Base-by-base conservation (phyloP, 2,113 vertebrate genomes). In the Rana temporaria region DNA sequence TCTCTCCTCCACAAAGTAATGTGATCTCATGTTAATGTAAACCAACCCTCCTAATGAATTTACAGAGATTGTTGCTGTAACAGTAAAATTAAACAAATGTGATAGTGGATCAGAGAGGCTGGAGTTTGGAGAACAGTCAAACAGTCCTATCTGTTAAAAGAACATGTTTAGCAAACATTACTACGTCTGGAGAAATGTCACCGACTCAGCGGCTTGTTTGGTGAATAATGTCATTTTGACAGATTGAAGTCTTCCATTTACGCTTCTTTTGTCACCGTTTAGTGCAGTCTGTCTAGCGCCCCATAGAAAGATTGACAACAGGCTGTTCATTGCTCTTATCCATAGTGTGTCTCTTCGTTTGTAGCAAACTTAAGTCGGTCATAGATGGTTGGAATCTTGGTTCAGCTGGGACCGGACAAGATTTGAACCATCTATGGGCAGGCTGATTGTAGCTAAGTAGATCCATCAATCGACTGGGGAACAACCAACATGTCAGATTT, bases 121-220 rank as follows among this genome's bases (percentile, higher is more conserved):
- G 60, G 18, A 66, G 52, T 74, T 73, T 82, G 17, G 30, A 66
- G 70, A 75, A 55, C 32, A 62, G 32, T 62, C 67, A 81, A 72
- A 81, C 79, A 75, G 62, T 57, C 42, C 15, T 74, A 74, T 82
- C 70, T 73, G 62, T n/a, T 32, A 38, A 7, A 42, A 59, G 71
- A 75, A 67, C 30, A 48, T 74, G 79, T 82, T 81, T 82, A 82
- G 24, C 32, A 75, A 74, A 82, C 70, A 74, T 57, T 66, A 66
- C 62, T 59, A 66, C 24, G 70, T 66, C 70, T 74, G 52, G 60
- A 66, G 57, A 64, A 57, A 63, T 71, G 59, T 74, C 53, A n/a
- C 14, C 42, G 72, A 75, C 56, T 75, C 72, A 82, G 53, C 15
- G 3, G 17, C 71, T 74, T 59, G 22, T 26, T 74, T 56, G 42